Evolutionary conservation across 2,113 vertebrate species (phyloP).

Genomic region (Megalops atlanticus): DNA sequence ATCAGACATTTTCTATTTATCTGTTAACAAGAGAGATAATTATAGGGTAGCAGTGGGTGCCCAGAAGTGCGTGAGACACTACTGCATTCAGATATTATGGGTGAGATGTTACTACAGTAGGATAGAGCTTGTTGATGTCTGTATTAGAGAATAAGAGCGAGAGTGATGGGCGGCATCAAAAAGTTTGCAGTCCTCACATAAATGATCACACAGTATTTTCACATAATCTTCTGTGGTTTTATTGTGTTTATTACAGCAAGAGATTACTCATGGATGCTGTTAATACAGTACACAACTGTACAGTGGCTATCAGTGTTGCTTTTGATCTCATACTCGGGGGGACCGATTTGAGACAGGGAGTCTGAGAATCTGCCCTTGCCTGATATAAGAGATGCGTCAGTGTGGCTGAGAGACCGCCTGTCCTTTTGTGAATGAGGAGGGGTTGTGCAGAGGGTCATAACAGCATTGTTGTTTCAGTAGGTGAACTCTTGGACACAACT

Average conservation of each 20-base stretch:
- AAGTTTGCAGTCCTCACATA: no score
- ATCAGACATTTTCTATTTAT: constrained; percentile 30
- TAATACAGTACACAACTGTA: background rate
- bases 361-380: constrained; percentile 31
- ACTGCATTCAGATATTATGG: constrained; percentile 34
- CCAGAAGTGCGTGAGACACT: constrained; percentile 23
- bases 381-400: no score
- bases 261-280: background rate
- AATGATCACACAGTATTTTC: background rate
- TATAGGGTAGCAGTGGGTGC: constrained; percentile 31
- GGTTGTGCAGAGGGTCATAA: no score
- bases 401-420: no score
- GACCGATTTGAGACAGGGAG: constrained; percentile 10
- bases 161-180: no score
- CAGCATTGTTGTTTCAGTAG: no score
- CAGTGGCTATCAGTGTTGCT: background rate
- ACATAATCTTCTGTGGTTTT: background rate
- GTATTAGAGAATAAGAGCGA: no score
- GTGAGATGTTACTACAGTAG: background rate
- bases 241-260: background rate
- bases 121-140: no score
- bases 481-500: no score
- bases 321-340: background rate
- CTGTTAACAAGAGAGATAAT: constrained; percentile 43
- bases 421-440: no score